These are phyloP conservation scores for Aulostomus chinensis DNA, from an alignment of 2,797 vertebrate genomes.

Conservation along the genomic window DNA sequence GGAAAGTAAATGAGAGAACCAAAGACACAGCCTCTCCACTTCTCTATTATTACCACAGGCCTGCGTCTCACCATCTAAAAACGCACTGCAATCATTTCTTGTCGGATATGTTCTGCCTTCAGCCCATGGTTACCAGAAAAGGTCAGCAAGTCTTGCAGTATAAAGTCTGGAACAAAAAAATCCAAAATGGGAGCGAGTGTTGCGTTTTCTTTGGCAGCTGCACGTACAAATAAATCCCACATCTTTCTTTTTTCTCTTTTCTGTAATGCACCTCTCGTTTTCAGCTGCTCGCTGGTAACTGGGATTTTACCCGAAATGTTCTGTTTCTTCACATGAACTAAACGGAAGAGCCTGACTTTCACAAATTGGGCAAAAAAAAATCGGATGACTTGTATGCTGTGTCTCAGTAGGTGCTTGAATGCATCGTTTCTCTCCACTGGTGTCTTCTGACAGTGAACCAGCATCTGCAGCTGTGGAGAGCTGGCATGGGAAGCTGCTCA, in stretches of 20 bases:
- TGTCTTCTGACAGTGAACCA: too few relatives aligned
- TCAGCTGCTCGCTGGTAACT: conserved; percentile 8
- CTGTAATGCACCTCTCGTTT: conserved; percentile 21
- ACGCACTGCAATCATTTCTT: conserved; percentile 1
- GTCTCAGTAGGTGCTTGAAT: too few relatives aligned
- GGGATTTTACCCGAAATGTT: too few relatives aligned
- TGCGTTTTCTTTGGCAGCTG: conserved; percentile 40
- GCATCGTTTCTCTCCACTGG: too few relatives aligned
- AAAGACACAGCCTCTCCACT: conserved; percentile 24
- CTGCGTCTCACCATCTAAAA: conserved; percentile 12
- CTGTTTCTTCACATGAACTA: conserved; percentile 20
- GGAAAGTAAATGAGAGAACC: conserved; percentile 51
- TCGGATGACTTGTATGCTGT: conserved; percentile 19
- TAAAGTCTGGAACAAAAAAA: conserved; percentile 12
- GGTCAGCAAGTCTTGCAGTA: conserved; percentile 31
- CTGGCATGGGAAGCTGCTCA: too few relatives aligned
- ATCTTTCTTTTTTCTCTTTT: conserved; percentile 6
- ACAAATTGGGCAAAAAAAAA: conserved; percentile 31
- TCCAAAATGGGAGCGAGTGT: conserved; percentile 34
- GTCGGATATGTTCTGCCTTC: conserved; percentile 13
- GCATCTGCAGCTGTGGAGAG: too few relatives aligned
- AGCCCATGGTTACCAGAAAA: conserved; percentile 15
- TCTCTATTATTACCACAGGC: conserved; percentile 23
- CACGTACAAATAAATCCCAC: conserved; percentile 33
- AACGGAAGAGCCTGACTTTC: conserved; percentile 51